Percentiles rank a stretch among this genome's conserved stretches.
phyloP scores from a whole-genome alignment of 2,888 invertebrate genomes.

The Ectemnius continuus region DNA sequence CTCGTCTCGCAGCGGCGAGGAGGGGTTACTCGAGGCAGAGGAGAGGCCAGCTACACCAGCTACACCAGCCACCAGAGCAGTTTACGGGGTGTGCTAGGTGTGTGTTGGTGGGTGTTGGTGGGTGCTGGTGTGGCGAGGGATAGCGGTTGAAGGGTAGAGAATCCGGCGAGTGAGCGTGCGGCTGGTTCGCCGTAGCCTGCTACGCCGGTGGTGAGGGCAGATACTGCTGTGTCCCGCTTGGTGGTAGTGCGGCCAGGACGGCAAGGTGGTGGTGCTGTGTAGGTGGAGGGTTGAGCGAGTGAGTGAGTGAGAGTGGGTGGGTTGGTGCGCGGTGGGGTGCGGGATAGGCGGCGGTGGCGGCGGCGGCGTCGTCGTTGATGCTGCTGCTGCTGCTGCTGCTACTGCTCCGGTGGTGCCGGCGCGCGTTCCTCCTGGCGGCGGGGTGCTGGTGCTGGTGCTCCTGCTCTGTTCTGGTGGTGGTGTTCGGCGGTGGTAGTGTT shows the following conservation, averaged over 20 bases:
- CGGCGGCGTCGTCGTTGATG: slow-evolving; percentile 13
- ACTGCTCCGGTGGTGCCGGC: slow-evolving; percentile 28
- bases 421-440: slow-evolving; percentile 1
- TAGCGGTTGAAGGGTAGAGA: slow-evolving; percentile 60
- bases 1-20: too few species aligned
- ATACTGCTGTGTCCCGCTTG: slow-evolving; percentile 43
- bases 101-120: slow-evolving; percentile 33
- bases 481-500: slow-evolving; percentile 57
- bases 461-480: slow-evolving; percentile 24
- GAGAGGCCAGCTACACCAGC: slow-evolving; percentile 16
- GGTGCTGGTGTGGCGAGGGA: slow-evolving; percentile 50
- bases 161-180: slow-evolving; percentile 37
- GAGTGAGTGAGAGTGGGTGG: too few species aligned
- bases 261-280: slow-evolving; percentile 36
- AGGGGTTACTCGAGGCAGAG: slow-evolving; percentile 39
- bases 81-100: slow-evolving; percentile 15
- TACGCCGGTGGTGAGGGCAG: slow-evolving; percentile 21
- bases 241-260: slow-evolving; percentile 41
- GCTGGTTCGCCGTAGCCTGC: slow-evolving; percentile 8
- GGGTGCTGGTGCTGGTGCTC: too few species aligned
- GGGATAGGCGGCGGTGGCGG: slow-evolving; percentile 41
- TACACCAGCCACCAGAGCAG: slow-evolving; percentile 16
- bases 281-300: slow-evolving; percentile 28
- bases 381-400: not conserved
- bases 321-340: slow-evolving; percentile 4